Evolutionary conservation across 2,113 vertebrate species (phyloP), one percentile per base, ranked within the genome.

Genomic region (Anthoscopus minutus): DNA sequence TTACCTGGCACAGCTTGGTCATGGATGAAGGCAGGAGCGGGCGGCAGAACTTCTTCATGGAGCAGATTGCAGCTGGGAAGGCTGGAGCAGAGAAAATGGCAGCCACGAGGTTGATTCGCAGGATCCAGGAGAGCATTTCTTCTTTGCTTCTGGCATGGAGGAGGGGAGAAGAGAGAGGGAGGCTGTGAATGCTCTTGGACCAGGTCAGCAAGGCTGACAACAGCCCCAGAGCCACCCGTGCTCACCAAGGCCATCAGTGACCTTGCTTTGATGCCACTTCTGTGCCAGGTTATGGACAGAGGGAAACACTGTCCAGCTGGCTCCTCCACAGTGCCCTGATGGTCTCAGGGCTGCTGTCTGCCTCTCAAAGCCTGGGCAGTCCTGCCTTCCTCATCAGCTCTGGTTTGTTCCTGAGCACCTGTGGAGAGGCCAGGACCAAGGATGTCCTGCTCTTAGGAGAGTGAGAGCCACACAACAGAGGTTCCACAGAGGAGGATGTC

Each of bases 71-170:
- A 30, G 99, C 99, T 20, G 99, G 99, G 94, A 99, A 99, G 69
- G 99, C 99, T 0, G 99, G 99, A 53, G 99, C 99, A 5, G 99
- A 99, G 97, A 99, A 99, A 88, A 99, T 98, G 62, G 99, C 99
- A 9, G 99, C 99, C 73, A 99, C 99, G 12, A 99, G 97, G 96
- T 99, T 99, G 97, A 99, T 99, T 88, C 99, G 94, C 86, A 99
- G 98, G 92, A 99, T 99, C 99, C 99, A 99, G 42, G 99, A 99
- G 81, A 99, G 98, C 99, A 99, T 99, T 95, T 99, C 99, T 88
- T 99, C 99, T 91, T 99, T 99, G 67, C 99, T 99, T 96, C 99
- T 99, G 82, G 94, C 76, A 45, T 13, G 33, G 61, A 53, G 31
- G 25, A 71, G 19, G 35, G n/a, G 4, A 57, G 18, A 60, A 88